Conservation (phyloP, 2,113 vertebrate species). For the Ovis canadensis region DNA sequence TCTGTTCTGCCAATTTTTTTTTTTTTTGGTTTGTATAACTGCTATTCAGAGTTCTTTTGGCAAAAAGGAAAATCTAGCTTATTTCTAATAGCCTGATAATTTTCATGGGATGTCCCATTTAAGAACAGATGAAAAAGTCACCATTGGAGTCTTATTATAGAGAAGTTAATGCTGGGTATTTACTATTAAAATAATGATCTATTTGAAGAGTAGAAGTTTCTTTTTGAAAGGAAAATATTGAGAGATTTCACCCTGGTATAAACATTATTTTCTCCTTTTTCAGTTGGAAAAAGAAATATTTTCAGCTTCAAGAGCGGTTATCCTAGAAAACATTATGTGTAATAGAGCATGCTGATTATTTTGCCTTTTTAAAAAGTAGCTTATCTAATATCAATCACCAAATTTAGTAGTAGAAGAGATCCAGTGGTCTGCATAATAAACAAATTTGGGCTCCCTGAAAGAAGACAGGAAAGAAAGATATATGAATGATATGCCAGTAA, state of each 20-base stretch:
- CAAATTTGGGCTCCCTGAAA: not conserved
- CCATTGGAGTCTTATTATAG: not conserved
- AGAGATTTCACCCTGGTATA: not conserved
- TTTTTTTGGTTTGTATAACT: constrained; percentile 56
- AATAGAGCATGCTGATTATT: not conserved
- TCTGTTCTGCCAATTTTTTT: constrained; percentile 68
- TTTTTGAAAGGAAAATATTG: not conserved
- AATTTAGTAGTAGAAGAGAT: not conserved
- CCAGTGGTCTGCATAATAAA: not conserved
- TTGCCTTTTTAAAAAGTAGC: not conserved
- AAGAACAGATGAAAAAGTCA: not conserved
- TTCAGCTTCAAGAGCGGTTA: not conserved
- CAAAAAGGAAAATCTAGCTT: constrained; percentile 46
- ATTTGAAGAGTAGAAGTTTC: not conserved
- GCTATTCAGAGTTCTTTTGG: constrained; percentile 59
- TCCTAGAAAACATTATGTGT: not conserved
- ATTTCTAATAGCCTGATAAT: constrained; percentile 51
- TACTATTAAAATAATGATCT: not conserved
- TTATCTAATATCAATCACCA: not conserved
- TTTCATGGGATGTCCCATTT: constrained; percentile 45
- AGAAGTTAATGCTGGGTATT: not conserved
- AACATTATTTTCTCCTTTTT: not conserved
- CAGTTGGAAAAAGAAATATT: constrained; percentile 29
- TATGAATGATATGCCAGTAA: not conserved
- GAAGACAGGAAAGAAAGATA: not conserved